Base-by-base conservation (phyloP, 2,888 invertebrate species). In the Griposia aprilina region DNA sequence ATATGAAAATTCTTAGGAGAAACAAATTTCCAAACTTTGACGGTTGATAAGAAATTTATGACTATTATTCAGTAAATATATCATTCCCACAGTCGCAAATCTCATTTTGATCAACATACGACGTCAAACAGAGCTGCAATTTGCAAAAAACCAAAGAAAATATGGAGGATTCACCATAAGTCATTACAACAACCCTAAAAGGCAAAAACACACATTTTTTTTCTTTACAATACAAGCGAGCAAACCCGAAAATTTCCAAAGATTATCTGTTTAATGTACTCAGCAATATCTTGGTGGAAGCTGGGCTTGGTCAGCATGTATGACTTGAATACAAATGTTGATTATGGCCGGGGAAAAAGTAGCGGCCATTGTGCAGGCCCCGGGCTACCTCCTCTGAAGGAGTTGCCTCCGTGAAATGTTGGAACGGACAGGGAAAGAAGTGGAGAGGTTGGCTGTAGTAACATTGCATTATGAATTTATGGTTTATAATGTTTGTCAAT, bases 241-340 rank as follows among this genome's bases (percentile, higher is more conserved):
- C 76, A 60, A 63, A 20, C 74, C 78, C 85, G 86, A 74, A 89
- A 88, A 84, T 85, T 82, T 84, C 50, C 67, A 68, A 79, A 87
- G 88, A 89, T 88, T 87, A 87, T 89, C 89, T 81, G 75, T 83
- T 74, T 81, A 86, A 83, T 87, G 76, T 86, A 69, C 71, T 66
- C 72, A 72, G 81, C 71, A 83, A 65, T 82, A 85, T 80, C 73
- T 79, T 63, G 88, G 89, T 88, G 85, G 78, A 68, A 52, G 55
- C 83, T 41, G 65, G 87, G 87, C 88, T 80, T 84, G 90, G 90
- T 80, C 89, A 87, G 87, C 82, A 83, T 85, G 92, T 91, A 88
- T 86, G 93, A 89, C 87, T 84, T 81, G 96, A 95, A 96, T 96
- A 96, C 96, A 95, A 96, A 97, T 97, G 95, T 96, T 96, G 95